phyloP scores from a whole-genome alignment of 1,140 invertebrate species.

The Parasteatoda tepidariorum region DNA sequence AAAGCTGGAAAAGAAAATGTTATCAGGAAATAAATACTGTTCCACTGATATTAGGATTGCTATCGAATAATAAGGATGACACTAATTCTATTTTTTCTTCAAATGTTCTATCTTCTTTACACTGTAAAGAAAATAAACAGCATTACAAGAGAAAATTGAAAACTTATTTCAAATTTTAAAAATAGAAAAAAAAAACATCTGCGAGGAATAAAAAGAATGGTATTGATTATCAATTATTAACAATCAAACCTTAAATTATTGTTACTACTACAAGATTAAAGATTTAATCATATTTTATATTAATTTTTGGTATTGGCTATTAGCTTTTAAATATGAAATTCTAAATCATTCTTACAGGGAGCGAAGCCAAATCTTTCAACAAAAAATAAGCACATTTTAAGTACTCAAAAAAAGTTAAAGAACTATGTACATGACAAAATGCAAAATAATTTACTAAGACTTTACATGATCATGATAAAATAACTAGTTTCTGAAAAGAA shows the following conservation, averaged over 20 bases:
- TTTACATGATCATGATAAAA: too few relatives aligned
- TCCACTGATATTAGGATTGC: slow-evolving; percentile 24
- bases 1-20: neutral
- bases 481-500: too few relatives aligned
- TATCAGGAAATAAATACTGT: slow-evolving; percentile 16
- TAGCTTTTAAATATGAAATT: too few relatives aligned
- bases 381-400: too few relatives aligned
- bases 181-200: neutral
- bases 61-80: slow-evolving; percentile 26
- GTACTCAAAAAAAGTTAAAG: too few relatives aligned
- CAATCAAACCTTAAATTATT: neutral
- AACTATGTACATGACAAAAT: too few relatives aligned
- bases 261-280: neutral
- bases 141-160: neutral
- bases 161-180: neutral
- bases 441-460: too few relatives aligned
- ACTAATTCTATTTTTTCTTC: slow-evolving; percentile 14
- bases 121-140: slow-evolving; percentile 3
- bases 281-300: neutral
- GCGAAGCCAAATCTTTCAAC: too few relatives aligned
- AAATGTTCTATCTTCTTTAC: neutral
- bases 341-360: too few relatives aligned
- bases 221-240: neutral
- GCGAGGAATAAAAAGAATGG: neutral
- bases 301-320: too few relatives aligned